Base-by-base conservation (phyloP, 2,888 invertebrate genomes). In the Microctonus brassicae region DNA sequence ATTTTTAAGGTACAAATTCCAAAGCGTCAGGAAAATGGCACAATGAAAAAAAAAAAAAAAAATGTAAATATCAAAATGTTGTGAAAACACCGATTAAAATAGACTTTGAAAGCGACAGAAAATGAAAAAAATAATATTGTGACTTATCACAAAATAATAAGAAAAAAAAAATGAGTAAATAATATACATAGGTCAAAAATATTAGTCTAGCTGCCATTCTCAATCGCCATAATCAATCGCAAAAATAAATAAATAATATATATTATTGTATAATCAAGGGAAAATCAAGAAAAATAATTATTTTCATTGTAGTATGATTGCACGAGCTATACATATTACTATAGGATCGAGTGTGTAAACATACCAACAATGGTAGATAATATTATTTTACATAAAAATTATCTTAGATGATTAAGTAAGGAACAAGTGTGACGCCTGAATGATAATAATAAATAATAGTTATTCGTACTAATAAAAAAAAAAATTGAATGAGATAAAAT, bases 351-450 rank as follows among this genome's bases (percentile, higher is more conserved):
- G 60, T 47, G 61, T 63, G 24, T 24, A 64, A 7, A 17, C 17
- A n/a, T 58, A 58, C 20, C 17, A n/a, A 42, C n/a, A 42, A 42
- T 33, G 47, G 36, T 24, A 39, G 39, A 63, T 10, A 36, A 26
- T 62, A 62, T 62, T 62, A 42, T 62, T 75, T 75, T 77, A 47
- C 4, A 17, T n/a, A 47, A 2, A 75, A 64, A 69, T 73, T 70
- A 75, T 76, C 78, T 11, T 65, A 55, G 36, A 65, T 20, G 22
- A 34, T 55, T 55, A 34, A 65, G n/a, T 78, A 76, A 76, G 73
- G 78, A 78, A 76, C 73, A 77, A 81, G 75, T 79, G 79, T 75
- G 78, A 81, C 17, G 74, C 77, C 79, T 84, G 82, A 81, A 82
- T 80, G 77, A 80, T 83, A 81, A 81, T 70, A 72, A 78, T 73